Percentiles rank a stretch among this genome's conserved stretches.
Conservation (phyloP, 92 coral and sea anemone genomes). For the Hydrozoanthus gracilis region DNA sequence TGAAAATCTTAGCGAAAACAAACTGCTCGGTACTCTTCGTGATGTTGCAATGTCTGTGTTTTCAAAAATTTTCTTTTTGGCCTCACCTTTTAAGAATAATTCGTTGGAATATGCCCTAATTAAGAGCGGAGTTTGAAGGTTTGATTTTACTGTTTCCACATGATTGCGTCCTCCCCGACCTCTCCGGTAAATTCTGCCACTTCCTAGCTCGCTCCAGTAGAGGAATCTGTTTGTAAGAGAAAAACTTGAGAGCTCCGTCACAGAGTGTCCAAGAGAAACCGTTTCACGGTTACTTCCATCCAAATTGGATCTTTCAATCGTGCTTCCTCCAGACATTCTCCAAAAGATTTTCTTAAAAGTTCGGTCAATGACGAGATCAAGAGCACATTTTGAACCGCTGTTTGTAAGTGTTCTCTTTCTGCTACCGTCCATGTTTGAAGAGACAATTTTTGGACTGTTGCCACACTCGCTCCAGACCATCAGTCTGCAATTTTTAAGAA, state of each 20-base stretch:
- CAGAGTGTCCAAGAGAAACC: not conserved
- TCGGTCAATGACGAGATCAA: constrained; percentile 61
- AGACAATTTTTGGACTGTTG: constrained; percentile 54
- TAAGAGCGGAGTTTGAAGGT: not conserved
- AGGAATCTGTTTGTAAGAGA: constrained; percentile 8
- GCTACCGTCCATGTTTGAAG: constrained; percentile 69
- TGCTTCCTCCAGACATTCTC: constrained; percentile 52
- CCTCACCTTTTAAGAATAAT: not conserved
- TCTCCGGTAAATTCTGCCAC: constrained; percentile 1
- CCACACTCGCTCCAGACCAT: constrained; percentile 78
- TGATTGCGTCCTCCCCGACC: not conserved
- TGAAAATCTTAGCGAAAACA: too few species aligned
- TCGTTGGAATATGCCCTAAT: not conserved
- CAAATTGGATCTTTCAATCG: constrained; percentile 62
- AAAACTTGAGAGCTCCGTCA: constrained; percentile 19
- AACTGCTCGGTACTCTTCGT: too few species aligned
- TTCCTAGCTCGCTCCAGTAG: constrained; percentile 27
- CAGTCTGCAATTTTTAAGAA: constrained; percentile 32
- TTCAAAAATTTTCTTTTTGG: too few species aligned
- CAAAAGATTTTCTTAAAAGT: constrained; percentile 55
- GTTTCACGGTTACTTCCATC: constrained; percentile 60
- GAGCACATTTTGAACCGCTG: constrained; percentile 49
- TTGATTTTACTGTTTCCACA: not conserved
- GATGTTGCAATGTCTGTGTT: too few species aligned
- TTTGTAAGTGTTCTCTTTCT: constrained; percentile 33